phyloP scores from a whole-genome alignment of 2,113 vertebrate species.

The Dipodomys merriami region DNA sequence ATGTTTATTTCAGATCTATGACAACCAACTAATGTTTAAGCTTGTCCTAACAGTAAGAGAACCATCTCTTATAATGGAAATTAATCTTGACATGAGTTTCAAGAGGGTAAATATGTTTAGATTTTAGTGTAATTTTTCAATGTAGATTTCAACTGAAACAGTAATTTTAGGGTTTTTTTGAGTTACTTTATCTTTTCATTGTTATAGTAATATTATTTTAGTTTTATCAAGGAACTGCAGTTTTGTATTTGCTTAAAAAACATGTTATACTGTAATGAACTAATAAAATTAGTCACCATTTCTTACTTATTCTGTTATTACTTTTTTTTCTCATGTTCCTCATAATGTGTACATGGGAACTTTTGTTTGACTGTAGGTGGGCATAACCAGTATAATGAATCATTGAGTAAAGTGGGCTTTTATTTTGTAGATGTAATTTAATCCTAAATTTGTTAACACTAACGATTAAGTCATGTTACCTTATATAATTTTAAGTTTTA shows the following conservation, averaged over 20 bases:
- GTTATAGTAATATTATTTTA: not conserved
- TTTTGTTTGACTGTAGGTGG: too few species aligned
- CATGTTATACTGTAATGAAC: not conserved
- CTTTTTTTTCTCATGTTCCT: conserved; percentile 9
- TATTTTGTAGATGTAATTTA: conserved; percentile 38
- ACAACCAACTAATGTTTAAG: conserved; percentile 27
- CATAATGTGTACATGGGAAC: too few species aligned
- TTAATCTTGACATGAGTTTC: not conserved
- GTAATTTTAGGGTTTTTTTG: not conserved
- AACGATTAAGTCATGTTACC: not conserved
- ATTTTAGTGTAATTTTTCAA: conserved; percentile 4
- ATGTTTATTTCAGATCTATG: conserved; percentile 67
- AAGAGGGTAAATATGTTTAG: conserved; percentile 19
- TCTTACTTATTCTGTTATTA: not conserved
- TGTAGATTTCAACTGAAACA: not conserved
- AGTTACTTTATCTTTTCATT: not conserved
- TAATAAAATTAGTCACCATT: not conserved
- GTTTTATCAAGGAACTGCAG: not conserved
- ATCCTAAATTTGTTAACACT: conserved; percentile 43
- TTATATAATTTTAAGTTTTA: conserved; percentile 23
- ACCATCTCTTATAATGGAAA: not conserved
- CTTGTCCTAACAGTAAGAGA: conserved; percentile 1
- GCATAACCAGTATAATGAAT: too few species aligned
- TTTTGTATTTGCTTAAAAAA: not conserved
- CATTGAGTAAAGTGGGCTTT: not conserved